Evolutionary conservation across 1,140 invertebrate genomes (phyloP), one percentile per base, ranked within the genome.

Genomic region (Trissolcus basalis): DNA sequence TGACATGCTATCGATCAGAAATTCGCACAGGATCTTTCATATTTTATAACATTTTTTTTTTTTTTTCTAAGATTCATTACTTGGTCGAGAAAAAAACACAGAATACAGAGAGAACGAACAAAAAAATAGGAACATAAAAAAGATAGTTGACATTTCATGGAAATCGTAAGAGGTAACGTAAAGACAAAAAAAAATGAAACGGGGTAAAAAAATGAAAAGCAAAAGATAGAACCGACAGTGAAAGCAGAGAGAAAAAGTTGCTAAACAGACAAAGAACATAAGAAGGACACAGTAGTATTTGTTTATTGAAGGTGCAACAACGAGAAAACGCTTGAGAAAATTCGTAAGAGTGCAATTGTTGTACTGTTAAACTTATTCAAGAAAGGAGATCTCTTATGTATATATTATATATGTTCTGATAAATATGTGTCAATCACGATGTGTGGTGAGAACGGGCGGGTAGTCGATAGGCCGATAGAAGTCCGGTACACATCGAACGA

Each of bases 191-290:
- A 27, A 6, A n/a, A 61, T 14, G 27, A 36, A 71, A 56, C 43
- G 58, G 8, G 9, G 16, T 67, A 70, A 53, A 59, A 15, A 60
- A 67, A 44, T 33, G 16, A 77, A 47, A 61, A 69, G 72, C 49
- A 10, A 53, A 55, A 65, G 49, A 69, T 12, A 78, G 50, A 72
- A 75, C 68, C 77, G 79, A 80, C 68, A 81, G 80, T 76, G 64
- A 78, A 83, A 86, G 82, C 80, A 80, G 75, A 86, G 80, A 77
- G 75, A 71, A 84, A 83, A 84, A 86, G 76, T 81, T 79, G 80
- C 77, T 78, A 80, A 83, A 81, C 81, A 83, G 75, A 83, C 71
- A 78, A 77, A 76, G 80, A 81, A 82, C 77, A 75, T 63, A 72
- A 72, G 70, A 74, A 79, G 77, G 77, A 79, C 55, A 65, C 68